Percentiles rank a stretch among this genome's conserved stretches.
phyloP scores from a whole-genome alignment of 2,113 vertebrate genomes.

The Gymnorhina tibicen region DNA sequence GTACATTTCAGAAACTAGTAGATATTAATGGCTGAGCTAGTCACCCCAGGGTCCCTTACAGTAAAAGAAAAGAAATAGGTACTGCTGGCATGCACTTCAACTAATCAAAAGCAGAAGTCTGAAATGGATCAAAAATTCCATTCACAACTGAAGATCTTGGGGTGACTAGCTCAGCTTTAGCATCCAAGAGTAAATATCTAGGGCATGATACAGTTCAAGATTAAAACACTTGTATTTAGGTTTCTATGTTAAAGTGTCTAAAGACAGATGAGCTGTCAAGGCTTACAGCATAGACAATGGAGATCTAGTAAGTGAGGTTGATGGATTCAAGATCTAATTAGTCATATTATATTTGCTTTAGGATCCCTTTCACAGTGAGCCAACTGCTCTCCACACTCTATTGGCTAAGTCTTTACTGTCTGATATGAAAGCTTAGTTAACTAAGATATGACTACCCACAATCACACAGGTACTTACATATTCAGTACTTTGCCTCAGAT shows the following conservation, averaged over 20 bases:
- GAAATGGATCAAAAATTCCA: not conserved
- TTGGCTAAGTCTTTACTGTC: not conserved
- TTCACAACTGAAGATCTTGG: not conserved
- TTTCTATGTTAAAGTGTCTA: not conserved
- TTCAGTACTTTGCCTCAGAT: not conserved
- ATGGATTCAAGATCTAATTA: not conserved
- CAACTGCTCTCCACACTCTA: not conserved
- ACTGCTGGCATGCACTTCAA: not conserved
- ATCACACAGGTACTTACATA: not conserved
- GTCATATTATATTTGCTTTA: not conserved
- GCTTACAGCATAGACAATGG: not conserved
- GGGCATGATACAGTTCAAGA: not conserved
- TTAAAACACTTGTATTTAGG: not conserved
- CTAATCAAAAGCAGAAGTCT: not conserved
- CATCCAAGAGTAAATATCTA: slow-evolving; percentile 8
- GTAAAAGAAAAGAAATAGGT: not conserved
- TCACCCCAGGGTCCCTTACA: not conserved
- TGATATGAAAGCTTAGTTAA: not conserved
- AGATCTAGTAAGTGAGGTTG: not conserved
- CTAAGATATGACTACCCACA: not conserved
- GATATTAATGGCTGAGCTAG: not conserved
- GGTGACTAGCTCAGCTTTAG: not conserved
- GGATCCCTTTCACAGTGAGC: not conserved
- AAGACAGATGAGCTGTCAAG: not conserved
- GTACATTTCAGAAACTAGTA: not conserved